Evolutionary conservation across 2,113 vertebrate species (phyloP), one percentile per base, ranked within the genome.

Genomic region (Sterrhoptilus dennistouni): DNA sequence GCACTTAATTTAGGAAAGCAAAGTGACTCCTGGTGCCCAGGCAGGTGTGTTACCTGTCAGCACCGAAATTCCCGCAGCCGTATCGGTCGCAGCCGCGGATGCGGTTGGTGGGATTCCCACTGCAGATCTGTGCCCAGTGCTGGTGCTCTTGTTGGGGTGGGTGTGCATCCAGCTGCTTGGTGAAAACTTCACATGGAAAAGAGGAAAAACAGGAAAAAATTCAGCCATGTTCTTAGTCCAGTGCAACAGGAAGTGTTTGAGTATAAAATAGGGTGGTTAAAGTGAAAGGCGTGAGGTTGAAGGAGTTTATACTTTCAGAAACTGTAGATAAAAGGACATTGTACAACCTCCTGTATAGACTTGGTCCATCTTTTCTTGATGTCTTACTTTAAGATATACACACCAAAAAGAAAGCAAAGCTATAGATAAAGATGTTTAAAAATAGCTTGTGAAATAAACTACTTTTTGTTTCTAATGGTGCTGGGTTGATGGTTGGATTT

Each of bases 61-160:
- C 90, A 0, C 92, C 92, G 9, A 92, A 98, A 0, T 31, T 17
- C 5, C 98, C 98, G 4, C 98, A 98, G 77, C 98, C 97, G 0
- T 98, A 94, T 57, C 31, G 52, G 8, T 98, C 98, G 4, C 97
- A 98, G 14, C 77, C 97, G 22, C 97, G 96, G 95, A 98, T 94
- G 10, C 3, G 69, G 24, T 98, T 98, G 78, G 9, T 78, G 75
- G 97, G 94, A 23, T 95, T 98, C 82, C 97, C 96, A 0, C 92
- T 95, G 87, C 97, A 98, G 17, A 98, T 71, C 24, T 11, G 90
- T 1, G 89, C 97, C 98, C 98, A 98, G 53, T 92, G 96, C 1
- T 1, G 31, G 84, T 69, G 97, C 14, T 96, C 87, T 0, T 96
- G 94, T 5, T 97, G 96, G 35, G 94, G 89, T 0, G 94, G 96